These are phyloP conservation scores for Eretmocerus hayati DNA, from an alignment of 2,888 invertebrate species.

Conservation along the genomic window DNA sequence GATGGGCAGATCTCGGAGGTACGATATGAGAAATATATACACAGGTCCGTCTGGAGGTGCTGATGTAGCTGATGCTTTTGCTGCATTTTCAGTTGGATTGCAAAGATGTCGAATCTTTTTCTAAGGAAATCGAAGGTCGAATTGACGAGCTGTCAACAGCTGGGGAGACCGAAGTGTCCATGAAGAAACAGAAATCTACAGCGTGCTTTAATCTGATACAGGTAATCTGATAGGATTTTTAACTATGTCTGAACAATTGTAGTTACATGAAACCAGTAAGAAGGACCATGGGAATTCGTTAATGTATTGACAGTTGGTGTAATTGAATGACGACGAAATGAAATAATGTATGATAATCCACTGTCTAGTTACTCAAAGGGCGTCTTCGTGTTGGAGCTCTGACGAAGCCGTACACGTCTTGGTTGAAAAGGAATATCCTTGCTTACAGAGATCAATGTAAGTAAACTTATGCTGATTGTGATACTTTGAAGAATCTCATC, in stretches of 20 bases:
- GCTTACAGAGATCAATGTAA: slow-evolving; percentile 26
- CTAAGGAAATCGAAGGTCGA: slow-evolving; percentile 25
- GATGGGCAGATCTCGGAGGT: slow-evolving; percentile 32
- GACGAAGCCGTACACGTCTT: slow-evolving; percentile 32
- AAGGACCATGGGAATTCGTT: too few relatives aligned
- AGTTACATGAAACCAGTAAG: too few relatives aligned
- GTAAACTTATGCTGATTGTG: too few relatives aligned
- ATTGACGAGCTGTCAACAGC: slow-evolving; percentile 18
- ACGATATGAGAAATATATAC: not conserved
- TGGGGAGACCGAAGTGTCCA: slow-evolving; percentile 1
- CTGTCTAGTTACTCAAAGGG: slow-evolving; percentile 26
- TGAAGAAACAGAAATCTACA: slow-evolving; percentile 10
- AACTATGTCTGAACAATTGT: too few relatives aligned
- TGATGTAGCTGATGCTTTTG: not conserved
- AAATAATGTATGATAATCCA: too few relatives aligned
- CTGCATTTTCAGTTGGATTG: slow-evolving; percentile 27
- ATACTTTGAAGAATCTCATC: too few relatives aligned
- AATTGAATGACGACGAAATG: too few relatives aligned
- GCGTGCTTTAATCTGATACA: slow-evolving; percentile 16
- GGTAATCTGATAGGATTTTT: too few relatives aligned
- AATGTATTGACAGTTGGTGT: too few relatives aligned
- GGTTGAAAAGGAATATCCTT: slow-evolving; percentile 31
- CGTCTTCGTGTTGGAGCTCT: slow-evolving; percentile 24
- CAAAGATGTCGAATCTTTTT: slow-evolving; percentile 33
- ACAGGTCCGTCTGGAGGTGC: not conserved